Evolutionary conservation across 2,113 vertebrate species (phyloP).

Genomic region (Amazona vittata): DNA sequence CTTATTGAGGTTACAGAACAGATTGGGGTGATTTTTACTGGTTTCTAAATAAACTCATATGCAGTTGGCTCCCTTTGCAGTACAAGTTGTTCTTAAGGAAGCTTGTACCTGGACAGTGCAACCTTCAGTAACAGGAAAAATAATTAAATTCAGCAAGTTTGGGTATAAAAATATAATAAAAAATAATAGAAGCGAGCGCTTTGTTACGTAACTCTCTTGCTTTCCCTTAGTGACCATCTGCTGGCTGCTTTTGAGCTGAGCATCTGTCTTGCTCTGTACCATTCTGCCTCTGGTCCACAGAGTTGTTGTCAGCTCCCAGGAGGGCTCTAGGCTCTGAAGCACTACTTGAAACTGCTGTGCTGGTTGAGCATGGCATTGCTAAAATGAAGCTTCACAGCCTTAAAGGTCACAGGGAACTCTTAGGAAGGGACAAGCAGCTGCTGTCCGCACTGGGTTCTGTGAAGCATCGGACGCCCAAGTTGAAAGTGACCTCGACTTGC

Average conservation of each 20-base stretch:
- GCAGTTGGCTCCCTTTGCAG: background rate
- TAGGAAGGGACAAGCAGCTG: background rate
- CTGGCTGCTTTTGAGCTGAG: background rate
- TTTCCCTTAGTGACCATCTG: background rate
- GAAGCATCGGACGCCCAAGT: fast-evolving
- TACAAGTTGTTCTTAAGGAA: background rate
- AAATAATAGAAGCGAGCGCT: background rate
- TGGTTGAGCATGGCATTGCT: background rate
- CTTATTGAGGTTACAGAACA: background rate
- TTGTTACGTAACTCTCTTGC: background rate
- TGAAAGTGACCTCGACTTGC: background rate
- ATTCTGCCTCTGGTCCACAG: background rate
- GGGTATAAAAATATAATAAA: background rate
- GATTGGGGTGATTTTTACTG: background rate
- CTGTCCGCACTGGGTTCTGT: background rate
- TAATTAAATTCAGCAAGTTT: background rate
- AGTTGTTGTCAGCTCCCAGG: background rate
- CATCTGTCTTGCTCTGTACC: background rate
- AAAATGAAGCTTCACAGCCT: background rate
- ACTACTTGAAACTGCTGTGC: background rate
- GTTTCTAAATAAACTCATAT: background rate
- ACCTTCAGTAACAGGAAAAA: background rate
- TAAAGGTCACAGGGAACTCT: background rate
- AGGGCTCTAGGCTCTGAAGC: background rate
- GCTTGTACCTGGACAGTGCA: background rate